phyloP scores from a whole-genome alignment of 2,888 invertebrate genomes.

The Tenthredo distinguenda region DNA sequence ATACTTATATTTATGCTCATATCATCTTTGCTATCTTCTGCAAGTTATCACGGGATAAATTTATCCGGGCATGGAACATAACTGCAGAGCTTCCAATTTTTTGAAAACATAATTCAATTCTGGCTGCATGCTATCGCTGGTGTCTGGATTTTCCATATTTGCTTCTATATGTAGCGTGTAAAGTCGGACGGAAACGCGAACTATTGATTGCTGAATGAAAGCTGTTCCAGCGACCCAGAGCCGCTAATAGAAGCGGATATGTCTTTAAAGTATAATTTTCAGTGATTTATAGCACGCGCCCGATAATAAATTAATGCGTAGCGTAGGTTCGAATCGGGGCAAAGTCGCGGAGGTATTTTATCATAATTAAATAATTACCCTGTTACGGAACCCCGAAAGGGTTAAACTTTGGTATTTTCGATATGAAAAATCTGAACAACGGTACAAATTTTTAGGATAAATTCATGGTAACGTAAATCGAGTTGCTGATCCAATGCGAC shows the following conservation, averaged over 20 bases:
- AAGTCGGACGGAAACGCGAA: slow-evolving; percentile 15
- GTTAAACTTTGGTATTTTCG: slow-evolving; percentile 1
- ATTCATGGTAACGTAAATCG: slow-evolving; percentile 12
- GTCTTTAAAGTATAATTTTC: slow-evolving; percentile 30
- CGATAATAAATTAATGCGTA: slow-evolving; percentile 18
- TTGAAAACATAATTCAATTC: background rate
- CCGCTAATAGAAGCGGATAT: slow-evolving; percentile 32
- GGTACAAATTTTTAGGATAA: background rate
- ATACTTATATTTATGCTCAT: background rate
- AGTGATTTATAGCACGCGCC: slow-evolving; percentile 3
- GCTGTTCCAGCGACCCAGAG: slow-evolving; percentile 22
- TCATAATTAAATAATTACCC: slow-evolving; percentile 8
- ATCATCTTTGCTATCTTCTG: background rate
- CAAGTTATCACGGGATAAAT: background rate
- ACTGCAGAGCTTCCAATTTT: background rate
- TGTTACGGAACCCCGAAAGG: background rate
- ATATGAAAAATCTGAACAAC: background rate
- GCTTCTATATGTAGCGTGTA: background rate
- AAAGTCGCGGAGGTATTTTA: slow-evolving; percentile 19
- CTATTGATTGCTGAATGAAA: slow-evolving; percentile 31
- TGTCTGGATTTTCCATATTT: background rate
- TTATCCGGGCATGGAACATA: background rate
- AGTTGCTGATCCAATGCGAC: slow-evolving; percentile 26
- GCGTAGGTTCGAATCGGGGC: background rate
- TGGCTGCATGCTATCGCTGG: background rate